A percentile compares a stretch with the other conserved stretches of the same genome.
phyloP scores from a whole-genome alignment of 1,140 invertebrate species.

The Augochlora pura region DNA sequence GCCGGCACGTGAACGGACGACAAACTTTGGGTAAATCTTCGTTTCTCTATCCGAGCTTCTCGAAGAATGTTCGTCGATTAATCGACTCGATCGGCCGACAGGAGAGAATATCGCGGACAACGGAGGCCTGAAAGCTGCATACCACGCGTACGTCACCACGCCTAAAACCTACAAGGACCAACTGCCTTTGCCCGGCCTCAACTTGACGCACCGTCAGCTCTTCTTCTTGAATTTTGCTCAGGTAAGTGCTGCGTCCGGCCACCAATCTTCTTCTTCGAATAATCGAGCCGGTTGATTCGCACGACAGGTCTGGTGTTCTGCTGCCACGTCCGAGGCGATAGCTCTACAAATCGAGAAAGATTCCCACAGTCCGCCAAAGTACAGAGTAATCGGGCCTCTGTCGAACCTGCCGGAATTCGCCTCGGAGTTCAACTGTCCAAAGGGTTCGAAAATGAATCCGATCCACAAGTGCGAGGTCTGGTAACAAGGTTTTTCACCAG shows the following conservation, averaged over 20 bases:
- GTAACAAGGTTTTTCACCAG: slow-evolving; percentile 81
- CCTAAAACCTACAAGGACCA: slow-evolving; percentile 80
- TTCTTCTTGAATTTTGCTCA: slow-evolving; percentile 97
- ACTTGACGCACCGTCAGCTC: slow-evolving; percentile 91
- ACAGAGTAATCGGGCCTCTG: slow-evolving; percentile 93
- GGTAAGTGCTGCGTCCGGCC: slow-evolving; percentile 77
- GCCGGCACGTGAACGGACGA: slow-evolving; percentile 83
- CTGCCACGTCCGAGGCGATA: slow-evolving; percentile 88
- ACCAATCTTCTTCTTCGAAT: too few species aligned
- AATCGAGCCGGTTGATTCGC: too few species aligned
- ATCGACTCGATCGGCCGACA: slow-evolving; percentile 70
- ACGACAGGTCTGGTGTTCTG: slow-evolving; percentile 91
- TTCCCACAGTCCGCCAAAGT: slow-evolving; percentile 89
- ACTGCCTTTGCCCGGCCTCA: slow-evolving; percentile 88
- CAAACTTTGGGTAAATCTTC: slow-evolving; percentile 81
- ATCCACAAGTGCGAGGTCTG: slow-evolving; percentile 94
- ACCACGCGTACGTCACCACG: slow-evolving; percentile 89
- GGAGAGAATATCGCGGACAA: slow-evolving; percentile 97
- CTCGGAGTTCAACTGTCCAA: slow-evolving; percentile 90
- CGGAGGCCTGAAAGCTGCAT: slow-evolving; percentile 94
- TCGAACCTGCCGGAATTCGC: slow-evolving; percentile 95
- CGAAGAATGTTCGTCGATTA: not conserved
- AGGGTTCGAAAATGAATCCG: slow-evolving; percentile 93
- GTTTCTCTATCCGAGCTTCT: slow-evolving; percentile 4
- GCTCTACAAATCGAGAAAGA: slow-evolving; percentile 91